Base-by-base conservation (phyloP, 2,113 vertebrate species). In the Sula dactylatra region DNA sequence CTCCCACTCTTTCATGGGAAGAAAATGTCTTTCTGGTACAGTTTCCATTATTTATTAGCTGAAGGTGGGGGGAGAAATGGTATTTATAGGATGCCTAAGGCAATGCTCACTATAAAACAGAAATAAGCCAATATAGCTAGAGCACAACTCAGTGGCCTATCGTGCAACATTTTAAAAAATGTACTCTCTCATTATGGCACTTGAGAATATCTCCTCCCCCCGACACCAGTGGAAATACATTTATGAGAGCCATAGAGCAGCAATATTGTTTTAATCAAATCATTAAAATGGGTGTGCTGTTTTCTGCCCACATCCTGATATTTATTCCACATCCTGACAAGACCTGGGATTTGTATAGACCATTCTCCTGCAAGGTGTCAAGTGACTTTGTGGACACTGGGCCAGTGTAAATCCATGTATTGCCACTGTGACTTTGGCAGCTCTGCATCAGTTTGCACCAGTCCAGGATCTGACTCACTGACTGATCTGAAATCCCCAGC, bases 81-180 rank as follows among this genome's bases (percentile, higher is more conserved):
- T 97, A 98, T 98, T 98, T 98, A 97, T 97, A 97, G 86, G 91
- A 97, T 90, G 97, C 98, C 96, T 98, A 97, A 97, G 97, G 98
- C 94, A 94, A 97, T 14, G 58, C 93, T 98, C 97, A 95, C 96
- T 97, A 92, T 85, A 97, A 96, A 97, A 86, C 94, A 96, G 95
- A 95, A 95, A 45, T 96, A 95, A 97, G 94, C 91, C 94, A 96
- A 89, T 96, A 94, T 56, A 96, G 86, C 95, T 90, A 58, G 91
- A 97, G 95, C 95, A 93, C 94, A 96, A 96, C 92, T 94, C 71
- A 90, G 66, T 87, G 84, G 70, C 62, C 94, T 81, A 72, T 58
- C 83, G 89, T 76, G 78, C 86, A 95, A 93, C 64, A 88, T 85
- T 95, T 91, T 22, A 7, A 72, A 95, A 95, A 93, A 89, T 4